phyloP scores from a whole-genome alignment of 2,888 invertebrate genomes.

The Ypsolopha sequella region DNA sequence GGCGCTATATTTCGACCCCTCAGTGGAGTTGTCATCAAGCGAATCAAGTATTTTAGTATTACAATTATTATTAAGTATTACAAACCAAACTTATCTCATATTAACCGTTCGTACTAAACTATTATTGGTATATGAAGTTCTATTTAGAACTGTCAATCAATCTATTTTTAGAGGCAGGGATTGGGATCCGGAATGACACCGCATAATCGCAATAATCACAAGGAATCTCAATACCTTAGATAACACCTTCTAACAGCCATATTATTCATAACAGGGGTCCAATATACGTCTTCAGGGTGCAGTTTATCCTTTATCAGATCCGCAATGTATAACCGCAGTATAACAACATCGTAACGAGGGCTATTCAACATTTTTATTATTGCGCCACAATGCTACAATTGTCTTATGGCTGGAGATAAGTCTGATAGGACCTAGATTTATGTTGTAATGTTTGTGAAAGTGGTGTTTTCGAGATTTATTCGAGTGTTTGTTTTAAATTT shows the following conservation, averaged over 20 bases:
- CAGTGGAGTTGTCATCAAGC: too few species aligned
- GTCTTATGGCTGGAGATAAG: slow-evolving; percentile 69
- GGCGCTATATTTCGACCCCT: too few species aligned
- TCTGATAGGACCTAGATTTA: slow-evolving; percentile 63
- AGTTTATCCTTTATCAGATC: slow-evolving; percentile 69
- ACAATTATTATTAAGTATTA: too few species aligned
- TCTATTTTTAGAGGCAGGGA: too few species aligned
- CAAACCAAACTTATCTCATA: too few species aligned
- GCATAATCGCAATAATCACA: slow-evolving; percentile 4
- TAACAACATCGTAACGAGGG: slow-evolving; percentile 65
- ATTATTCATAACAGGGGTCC: slow-evolving; percentile 21
- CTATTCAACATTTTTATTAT: slow-evolving; percentile 73
- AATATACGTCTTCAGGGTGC: slow-evolving; percentile 58
- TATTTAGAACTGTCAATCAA: too few species aligned
- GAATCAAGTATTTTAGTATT: too few species aligned
- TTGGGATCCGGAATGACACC: too few species aligned
- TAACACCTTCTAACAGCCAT: slow-evolving; percentile 12
- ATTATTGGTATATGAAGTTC: too few species aligned
- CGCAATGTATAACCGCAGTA: slow-evolving; percentile 51
- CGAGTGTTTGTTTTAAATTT: too few species aligned
- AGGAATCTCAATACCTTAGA: slow-evolving; percentile 12
- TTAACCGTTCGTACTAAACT: too few species aligned
- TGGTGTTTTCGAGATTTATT: too few species aligned
- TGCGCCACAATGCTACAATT: slow-evolving; percentile 49
- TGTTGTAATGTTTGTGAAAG: slow-evolving; percentile 63